Evolutionary conservation across 1,140 invertebrate genomes (phyloP).

Genomic region (Drosophila nannoptera): DNA sequence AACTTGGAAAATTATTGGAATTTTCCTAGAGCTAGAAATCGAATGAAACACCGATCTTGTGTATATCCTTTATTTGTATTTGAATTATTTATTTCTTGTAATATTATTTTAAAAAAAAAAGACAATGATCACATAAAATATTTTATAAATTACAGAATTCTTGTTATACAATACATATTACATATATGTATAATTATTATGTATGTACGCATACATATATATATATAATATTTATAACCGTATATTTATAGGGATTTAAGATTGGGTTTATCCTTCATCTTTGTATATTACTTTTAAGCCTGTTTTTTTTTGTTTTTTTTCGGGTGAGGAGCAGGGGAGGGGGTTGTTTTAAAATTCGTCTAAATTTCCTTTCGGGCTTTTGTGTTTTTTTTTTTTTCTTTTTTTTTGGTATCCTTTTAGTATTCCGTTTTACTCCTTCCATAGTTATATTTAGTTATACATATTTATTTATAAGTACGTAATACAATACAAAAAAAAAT

Average conservation of each 20-base stretch:
- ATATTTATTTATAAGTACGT: conserved; percentile 56
- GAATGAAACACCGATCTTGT: conserved; percentile 39
- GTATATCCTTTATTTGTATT: conserved; percentile 74
- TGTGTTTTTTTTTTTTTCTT: conserved; percentile 3
- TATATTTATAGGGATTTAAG: conserved; percentile 50
- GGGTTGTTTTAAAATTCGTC: conserved; percentile 68
- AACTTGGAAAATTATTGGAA: not conserved
- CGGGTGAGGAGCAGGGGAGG: too few species aligned
- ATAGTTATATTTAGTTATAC: conserved; percentile 50
- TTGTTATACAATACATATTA: conserved; percentile 72
- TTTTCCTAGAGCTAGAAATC: not conserved
- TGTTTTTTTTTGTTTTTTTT: conserved; percentile 51
- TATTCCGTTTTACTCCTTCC: conserved; percentile 24
- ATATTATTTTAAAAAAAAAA: conserved; percentile 70
- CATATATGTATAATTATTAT: conserved; percentile 62
- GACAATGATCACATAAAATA: conserved; percentile 77
- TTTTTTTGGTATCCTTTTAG: conserved; percentile 10
- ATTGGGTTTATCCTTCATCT: conserved; percentile 24
- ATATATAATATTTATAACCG: conserved; percentile 49
- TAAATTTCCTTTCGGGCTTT: conserved; percentile 60
- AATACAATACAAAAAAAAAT: conserved; percentile 70
- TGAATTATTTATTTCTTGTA: conserved; percentile 76
- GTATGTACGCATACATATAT: conserved; percentile 40
- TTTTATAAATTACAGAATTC: conserved; percentile 76
- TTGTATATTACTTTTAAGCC: conserved; percentile 51